Conservation (phyloP, 2,888 invertebrate species). For the Phyllotreta striolata region DNA sequence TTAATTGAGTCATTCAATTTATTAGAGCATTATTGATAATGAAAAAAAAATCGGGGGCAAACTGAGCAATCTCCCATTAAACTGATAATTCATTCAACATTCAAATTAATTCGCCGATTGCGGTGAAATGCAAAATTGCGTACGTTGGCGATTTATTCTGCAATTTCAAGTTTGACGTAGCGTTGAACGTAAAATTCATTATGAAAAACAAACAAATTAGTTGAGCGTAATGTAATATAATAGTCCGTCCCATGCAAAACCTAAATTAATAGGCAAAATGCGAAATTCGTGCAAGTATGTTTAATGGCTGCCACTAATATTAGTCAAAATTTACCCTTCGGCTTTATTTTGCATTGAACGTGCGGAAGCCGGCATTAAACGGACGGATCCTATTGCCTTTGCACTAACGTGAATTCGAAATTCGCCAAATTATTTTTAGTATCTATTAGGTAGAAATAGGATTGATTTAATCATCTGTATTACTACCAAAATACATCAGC, state of each 20-base stretch:
- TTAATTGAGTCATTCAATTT: no score
- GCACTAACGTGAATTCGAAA: no score
- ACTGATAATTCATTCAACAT: not conserved
- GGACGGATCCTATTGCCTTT: no score
- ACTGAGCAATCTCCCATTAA: no score
- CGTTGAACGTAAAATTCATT: conserved; percentile 31
- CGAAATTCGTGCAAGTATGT: conserved; percentile 34
- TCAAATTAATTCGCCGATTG: conserved; percentile 9
- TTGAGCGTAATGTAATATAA: conserved; percentile 22
- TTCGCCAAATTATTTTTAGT: no score
- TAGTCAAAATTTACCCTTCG: conserved; percentile 33
- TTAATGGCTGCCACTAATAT: conserved; percentile 37
- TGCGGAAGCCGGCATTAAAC: no score
- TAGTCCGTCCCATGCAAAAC: conserved; percentile 33
- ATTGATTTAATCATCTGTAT: no score
- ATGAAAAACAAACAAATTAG: conserved; percentile 36
- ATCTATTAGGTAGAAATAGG: no score
- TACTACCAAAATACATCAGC: no score
- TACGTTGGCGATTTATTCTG: conserved; percentile 18
- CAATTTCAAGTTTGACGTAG: conserved; percentile 1
- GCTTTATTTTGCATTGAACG: conserved; percentile 18
- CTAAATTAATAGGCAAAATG: conserved; percentile 39
- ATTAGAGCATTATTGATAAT: no score
- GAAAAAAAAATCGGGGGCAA: no score
- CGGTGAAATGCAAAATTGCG: conserved; percentile 7